Evolutionary conservation across 2,113 vertebrate genomes (phyloP), one percentile per base, ranked within the genome.

Genomic region (Taurulus bubalis): DNA sequence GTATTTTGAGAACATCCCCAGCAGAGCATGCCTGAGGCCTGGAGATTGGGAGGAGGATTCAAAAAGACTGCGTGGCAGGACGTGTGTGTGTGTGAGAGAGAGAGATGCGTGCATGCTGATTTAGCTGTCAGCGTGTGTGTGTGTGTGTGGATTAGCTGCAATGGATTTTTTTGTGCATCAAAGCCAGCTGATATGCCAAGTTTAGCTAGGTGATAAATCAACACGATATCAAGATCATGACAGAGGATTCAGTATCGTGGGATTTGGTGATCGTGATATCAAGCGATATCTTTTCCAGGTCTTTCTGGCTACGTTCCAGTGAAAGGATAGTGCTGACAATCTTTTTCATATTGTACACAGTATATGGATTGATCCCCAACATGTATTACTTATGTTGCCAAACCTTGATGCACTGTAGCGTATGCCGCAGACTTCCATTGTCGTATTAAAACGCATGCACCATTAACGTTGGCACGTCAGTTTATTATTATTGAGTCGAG

Each of bases 1-100:
- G 77, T 90, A 90, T 93, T 92, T 87, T 88, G 85, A 90, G 90
- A 92, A 81, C 90, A 90, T 89, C 88, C 89, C 82, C 88, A 85
- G 64, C 86, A 85, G 89, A 87, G 88, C 80, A 73, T 49, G 83
- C 88, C 92, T 89, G 93, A 79, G 79, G 86, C 71, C 80, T 71
- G 80, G 71, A 88, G 92, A 93, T 92, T 91, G 91, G 83, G 71
- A 53, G 75, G 60, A 42, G 82, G 58, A 77, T 75, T 75, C 36
- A 42, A 78, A 26, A 89, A 77, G 84, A 55, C 64, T 64, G 64
- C 85, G 80, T 73, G 70, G 26, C 32, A 42, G 38, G 12, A 28
- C 73, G 79, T n/a, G 85, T 71, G 69, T 85, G 66, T 58, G 56
- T 59, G 76, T 75, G n/a, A n/a, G n/a, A n/a, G n/a, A n/a, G n/a